phyloP scores from a whole-genome alignment of 1,140 invertebrate species.

The Danaus melanippus region DNA sequence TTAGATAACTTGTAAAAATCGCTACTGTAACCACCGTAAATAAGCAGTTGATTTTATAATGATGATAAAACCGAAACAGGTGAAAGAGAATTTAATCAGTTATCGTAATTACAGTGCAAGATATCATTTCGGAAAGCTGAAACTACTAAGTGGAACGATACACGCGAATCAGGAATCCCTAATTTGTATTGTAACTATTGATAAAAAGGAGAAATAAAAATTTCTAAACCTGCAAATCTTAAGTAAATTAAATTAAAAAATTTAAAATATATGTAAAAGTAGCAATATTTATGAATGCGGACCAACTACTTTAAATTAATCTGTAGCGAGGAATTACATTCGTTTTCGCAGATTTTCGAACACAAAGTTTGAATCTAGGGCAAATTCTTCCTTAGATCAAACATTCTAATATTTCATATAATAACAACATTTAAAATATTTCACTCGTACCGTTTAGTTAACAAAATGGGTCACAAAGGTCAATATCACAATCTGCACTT shows the following conservation, averaged over 20 bases:
- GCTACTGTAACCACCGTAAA: too few relatives aligned
- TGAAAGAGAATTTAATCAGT: constrained; percentile 34
- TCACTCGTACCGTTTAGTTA: neutral
- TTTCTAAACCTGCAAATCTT: neutral
- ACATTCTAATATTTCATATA: too few relatives aligned
- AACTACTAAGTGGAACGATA: constrained; percentile 28
- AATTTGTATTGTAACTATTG: constrained; percentile 11
- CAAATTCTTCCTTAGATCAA: too few relatives aligned
- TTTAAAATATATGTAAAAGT: too few relatives aligned
- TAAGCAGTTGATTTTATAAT: constrained; percentile 1
- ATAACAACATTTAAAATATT: too few relatives aligned
- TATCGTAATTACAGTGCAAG: constrained; percentile 28
- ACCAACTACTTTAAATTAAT: too few relatives aligned
- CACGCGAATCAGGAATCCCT: constrained; percentile 27
- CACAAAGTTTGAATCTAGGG: too few relatives aligned
- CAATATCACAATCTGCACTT: constrained; percentile 11
- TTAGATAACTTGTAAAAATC: too few relatives aligned
- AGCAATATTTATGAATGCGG: too few relatives aligned
- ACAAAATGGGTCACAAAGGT: constrained; percentile 9
- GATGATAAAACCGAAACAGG: constrained; percentile 23
- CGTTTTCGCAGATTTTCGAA: too few relatives aligned
- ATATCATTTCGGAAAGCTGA: constrained; percentile 44
- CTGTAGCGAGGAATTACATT: too few relatives aligned
- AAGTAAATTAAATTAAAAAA: neutral
- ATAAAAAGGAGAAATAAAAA: constrained; percentile 7